Evolutionary conservation across 1,140 invertebrate genomes (phyloP).

Genomic region (Amphibalanus amphitrite): DNA sequence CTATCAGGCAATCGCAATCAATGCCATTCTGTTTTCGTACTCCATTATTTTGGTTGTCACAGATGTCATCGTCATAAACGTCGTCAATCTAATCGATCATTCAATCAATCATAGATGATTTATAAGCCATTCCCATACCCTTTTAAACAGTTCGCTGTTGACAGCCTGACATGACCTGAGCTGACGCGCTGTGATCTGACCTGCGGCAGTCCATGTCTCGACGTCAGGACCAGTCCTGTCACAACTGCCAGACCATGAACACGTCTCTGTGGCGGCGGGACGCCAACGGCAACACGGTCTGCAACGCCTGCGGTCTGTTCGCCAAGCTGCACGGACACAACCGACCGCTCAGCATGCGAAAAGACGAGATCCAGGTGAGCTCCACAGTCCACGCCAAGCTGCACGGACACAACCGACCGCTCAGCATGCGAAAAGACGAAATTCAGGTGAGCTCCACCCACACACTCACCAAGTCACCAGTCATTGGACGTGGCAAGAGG

Average conservation of each 20-base stretch:
- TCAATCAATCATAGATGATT: too few species aligned
- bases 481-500: too few species aligned
- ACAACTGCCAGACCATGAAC: not conserved
- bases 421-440: conserved; percentile 93
- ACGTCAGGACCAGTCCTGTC: not conserved
- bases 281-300: conserved; percentile 59
- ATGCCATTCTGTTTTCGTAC: too few species aligned
- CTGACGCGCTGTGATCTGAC: not conserved
- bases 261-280: not conserved
- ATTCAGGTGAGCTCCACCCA: conserved; percentile 66
- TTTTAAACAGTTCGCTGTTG: too few species aligned
- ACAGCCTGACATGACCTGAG: not conserved
- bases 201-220: not conserved
- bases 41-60: too few species aligned
- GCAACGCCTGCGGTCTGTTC: conserved; percentile 87
- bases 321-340: conserved; percentile 77
- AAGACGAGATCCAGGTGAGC: conserved; percentile 70
- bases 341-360: conserved; percentile 82
- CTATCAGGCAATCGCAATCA: too few species aligned
- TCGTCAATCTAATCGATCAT: too few species aligned
- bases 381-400: conserved; percentile 56
- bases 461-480: too few species aligned
- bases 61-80: too few species aligned
- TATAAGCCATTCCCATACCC: too few species aligned
- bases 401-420: conserved; percentile 65